Evolutionary conservation across 1,140 invertebrate species (phyloP).

Genomic region (Calycopis cecrops): DNA sequence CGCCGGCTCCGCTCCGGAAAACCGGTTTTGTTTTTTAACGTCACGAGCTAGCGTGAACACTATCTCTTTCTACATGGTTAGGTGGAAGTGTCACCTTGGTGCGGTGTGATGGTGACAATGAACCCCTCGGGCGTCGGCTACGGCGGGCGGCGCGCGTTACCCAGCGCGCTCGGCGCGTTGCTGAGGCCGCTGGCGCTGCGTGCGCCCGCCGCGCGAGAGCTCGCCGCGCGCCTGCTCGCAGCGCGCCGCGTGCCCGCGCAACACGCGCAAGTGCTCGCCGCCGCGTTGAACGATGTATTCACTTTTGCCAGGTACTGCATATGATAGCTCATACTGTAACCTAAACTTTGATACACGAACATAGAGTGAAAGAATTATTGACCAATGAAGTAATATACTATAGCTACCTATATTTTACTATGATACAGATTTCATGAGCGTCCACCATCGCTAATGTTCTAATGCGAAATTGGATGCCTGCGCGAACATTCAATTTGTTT

Average conservation of each 20-base stretch:
- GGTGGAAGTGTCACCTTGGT: conserved; percentile 86
- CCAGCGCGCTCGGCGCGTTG: conserved; percentile 92
- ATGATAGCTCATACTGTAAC: background rate
- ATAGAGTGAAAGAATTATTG: too few relatives aligned
- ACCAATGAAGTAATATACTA: too few relatives aligned
- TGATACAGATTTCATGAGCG: too few relatives aligned
- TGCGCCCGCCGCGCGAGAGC: conserved; percentile 88
- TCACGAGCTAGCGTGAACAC: too few relatives aligned
- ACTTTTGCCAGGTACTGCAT: conserved; percentile 39
- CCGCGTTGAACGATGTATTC: conserved; percentile 46
- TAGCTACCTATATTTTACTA: too few relatives aligned
- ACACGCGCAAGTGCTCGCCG: conserved; percentile 79
- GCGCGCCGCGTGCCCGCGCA: conserved; percentile 91
- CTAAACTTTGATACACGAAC: too few relatives aligned
- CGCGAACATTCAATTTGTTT: too few relatives aligned
- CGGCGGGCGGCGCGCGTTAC: conserved; percentile 93
- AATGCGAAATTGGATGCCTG: too few relatives aligned
- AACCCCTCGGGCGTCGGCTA: conserved; percentile 97
- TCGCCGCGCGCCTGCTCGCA: conserved; percentile 41
- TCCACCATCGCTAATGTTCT: too few relatives aligned
- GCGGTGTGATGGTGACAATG: conserved; percentile 96
- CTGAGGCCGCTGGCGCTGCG: conserved; percentile 93
- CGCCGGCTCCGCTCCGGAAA: too few relatives aligned
- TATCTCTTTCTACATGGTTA: too few relatives aligned
- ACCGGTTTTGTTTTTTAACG: too few relatives aligned